These are phyloP conservation scores for Rotaria sp. DNA, from an alignment of 2,888 invertebrate species.

Conservation along the genomic window DNA sequence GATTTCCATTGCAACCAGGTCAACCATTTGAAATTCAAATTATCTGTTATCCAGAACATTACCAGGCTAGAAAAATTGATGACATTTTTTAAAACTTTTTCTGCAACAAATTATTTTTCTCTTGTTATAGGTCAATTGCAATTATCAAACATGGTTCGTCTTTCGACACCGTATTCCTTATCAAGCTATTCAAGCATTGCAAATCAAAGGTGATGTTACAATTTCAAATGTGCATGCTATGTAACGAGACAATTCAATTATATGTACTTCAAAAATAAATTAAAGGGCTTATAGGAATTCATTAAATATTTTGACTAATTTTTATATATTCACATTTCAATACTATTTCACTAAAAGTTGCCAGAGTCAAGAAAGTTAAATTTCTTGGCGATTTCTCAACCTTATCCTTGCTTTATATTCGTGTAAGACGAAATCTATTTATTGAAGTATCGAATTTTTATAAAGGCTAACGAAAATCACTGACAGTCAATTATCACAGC, in stretches of 20 bases:
- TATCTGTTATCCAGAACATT: background rate
- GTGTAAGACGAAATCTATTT: no score
- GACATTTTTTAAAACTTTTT: background rate
- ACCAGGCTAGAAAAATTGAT: background rate
- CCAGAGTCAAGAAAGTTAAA: no score
- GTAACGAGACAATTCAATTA: background rate
- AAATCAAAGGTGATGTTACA: slow-evolving; percentile 4
- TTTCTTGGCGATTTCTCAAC: no score
- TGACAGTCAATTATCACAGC: no score
- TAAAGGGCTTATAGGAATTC: background rate
- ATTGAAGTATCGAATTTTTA: no score
- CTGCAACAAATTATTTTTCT: no score
- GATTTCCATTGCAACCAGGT: background rate
- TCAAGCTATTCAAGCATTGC: background rate
- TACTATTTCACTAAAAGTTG: no score
- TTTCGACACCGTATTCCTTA: background rate
- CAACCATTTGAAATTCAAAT: background rate
- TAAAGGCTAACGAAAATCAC: no score
- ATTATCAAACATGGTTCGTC: background rate
- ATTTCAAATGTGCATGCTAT: background rate
- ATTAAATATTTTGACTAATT: no score
- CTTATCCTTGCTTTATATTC: no score
- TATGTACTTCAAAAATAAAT: background rate
- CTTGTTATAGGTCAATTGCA: background rate
- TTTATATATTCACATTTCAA: no score